Base-by-base conservation (phyloP, 1,140 invertebrate genomes). In the Spodoptera litura region DNA sequence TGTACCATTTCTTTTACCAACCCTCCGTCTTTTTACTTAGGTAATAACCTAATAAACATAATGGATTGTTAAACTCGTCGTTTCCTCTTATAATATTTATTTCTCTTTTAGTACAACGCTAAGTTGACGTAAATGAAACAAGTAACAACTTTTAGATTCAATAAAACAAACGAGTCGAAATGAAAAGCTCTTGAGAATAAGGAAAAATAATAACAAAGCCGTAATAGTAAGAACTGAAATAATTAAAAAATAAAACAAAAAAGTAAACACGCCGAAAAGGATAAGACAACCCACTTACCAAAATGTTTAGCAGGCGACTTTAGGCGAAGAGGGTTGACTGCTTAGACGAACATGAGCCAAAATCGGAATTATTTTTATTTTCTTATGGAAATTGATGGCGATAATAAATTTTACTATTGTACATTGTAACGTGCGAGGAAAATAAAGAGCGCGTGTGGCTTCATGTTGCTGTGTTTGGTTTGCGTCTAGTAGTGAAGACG, bases 311-410 rank as follows among this genome's bases (percentile, higher is more conserved):
- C 62, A 83, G 79, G 58, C 31, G 59, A 72, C 79, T 80, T 78
- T 79, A 84, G 80, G 81, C 78, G 71, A 79, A 81, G 77, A 66
- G 72, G 78, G 78, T 78, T 84, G 52, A 84, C 81, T 90, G 89
- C 89, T 93, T 88, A 81, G 91, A 93, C 89, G 88, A 66, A 89
- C 55, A 87, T 20, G 77, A 64, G 64, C 70, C 58, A 53, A 89
- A 78, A 85, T 66, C 12, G n/a, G 25, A 51, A 11, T 20, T 15
- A 20, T 1, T 49, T 20, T 10, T n/a, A 12, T 51, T 59, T 12
- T 49, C 3, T 61, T 27, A 73, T 13, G 25, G 12, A 8, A 12
- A 12, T 49, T 9, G 58, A 55, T 35, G 9, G 56, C 35, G 15
- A 75, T 68, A 58, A n/a, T 56, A n/a, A 56, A 11, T 35, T 15